Base-by-base conservation (phyloP, 2,888 invertebrate species). In the Sepioteuthis lessoniana region DNA sequence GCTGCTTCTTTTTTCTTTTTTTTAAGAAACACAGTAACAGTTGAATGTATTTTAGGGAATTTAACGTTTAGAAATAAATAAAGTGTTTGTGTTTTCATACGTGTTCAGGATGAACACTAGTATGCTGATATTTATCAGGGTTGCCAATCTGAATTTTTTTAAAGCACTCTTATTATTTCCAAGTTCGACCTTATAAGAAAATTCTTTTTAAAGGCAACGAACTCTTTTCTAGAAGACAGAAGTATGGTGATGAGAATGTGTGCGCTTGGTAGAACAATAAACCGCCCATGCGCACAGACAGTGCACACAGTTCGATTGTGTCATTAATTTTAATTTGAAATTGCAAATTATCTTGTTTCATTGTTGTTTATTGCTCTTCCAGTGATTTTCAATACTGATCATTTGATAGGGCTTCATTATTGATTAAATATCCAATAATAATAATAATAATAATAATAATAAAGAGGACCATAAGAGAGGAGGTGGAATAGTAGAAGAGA, bases 311-410 rank as follows among this genome's bases (percentile, higher is more conserved):
- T 76, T 76, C 76, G 76, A 76, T 76, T 76, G 10, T 16, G 3
- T 76, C 76, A 76, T 76, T 76, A 76, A 76, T 76, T 76, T 76
- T 76, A 76, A 76, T 76, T 76, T 76, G 76, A 76, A 76, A 76
- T 76, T 76, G 35, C 76, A 76, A 76, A 76, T 76, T 76, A 76
- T n/a, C n/a, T 35, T n/a, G 35, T 76, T 76, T 76, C n/a, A 13
- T 76, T 16, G n/a, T 35, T n/a, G 76, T 76, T n/a, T 76, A 76
- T 76, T 76, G 76, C 76, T 76, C 76, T n/a, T 76, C n/a, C 76
- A 76, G n/a, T 76, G 76, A 76, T 76, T 76, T 76, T 76, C 76
- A 76, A 76, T 76, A 76, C 76, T 76, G 76, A 19, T 76, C n/a
- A 35, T 76, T 76, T 35, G 76, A 35, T 76, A n/a, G n/a, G 76